Base-by-base conservation (phyloP, 2,888 invertebrate genomes). In the Drosophila affinis region DNA sequence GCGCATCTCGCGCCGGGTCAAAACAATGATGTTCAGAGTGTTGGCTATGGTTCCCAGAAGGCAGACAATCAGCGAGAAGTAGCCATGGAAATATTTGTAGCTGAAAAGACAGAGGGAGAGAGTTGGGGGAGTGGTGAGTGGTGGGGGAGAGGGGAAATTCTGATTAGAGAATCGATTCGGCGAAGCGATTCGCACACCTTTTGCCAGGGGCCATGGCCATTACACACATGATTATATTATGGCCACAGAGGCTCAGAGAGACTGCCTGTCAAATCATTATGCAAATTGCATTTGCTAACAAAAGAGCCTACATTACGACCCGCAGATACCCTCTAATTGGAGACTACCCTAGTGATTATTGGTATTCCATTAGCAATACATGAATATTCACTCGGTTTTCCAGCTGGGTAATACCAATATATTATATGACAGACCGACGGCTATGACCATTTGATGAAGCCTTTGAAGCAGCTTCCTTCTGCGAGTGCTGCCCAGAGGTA, bases 21-120 rank as follows among this genome's bases (percentile, higher is more conserved):
- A 93, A 10, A 98, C 97, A 53, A 96, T 95, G 75, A 98, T 96
- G 92, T 98, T 98, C 84, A 98, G 94, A n/a, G 96, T 94, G 91
- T 98, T 98, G 68, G 98, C 97, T 55, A 98, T 94, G 17, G 97
- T 96, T 60, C 98, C 98, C 90, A 98, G 95, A 61, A 97, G 93
- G 92, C 98, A 98, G 75, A 98, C 97, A 60, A 96, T 93, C 32
- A 98, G 93, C 77, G 97, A 97, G 61, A 96, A 94, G 92, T 96
- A 97, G 39, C 98, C 98, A 90, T 98, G 98, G 51, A 96, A 90
- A 29, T 94, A 93, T 72, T 94, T 94, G 93, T 97, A 97, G 61
- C 94, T 94, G 79, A 91, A 7, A 59, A 17, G 1, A 18, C 14
- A 47, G 9, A 10, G 7, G 1, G 14, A 10, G 29, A 14, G 18